Base-by-base conservation (phyloP, 1,140 invertebrate genomes). In the Popillia japonica region DNA sequence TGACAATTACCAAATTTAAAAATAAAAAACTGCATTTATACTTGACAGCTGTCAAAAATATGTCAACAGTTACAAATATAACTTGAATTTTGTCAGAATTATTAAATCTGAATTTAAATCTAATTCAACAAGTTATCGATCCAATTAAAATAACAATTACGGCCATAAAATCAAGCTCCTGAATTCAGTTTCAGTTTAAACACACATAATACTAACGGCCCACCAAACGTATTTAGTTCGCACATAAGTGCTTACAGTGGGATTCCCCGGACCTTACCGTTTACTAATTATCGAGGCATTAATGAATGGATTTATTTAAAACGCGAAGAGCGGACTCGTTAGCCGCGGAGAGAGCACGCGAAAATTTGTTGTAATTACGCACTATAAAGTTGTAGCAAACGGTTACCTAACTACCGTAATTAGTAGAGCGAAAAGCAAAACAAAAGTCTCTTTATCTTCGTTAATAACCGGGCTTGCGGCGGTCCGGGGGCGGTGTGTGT, bases 321-420 rank as follows among this genome's bases (percentile, higher is more conserved):
- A n/a, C 48, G 27, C 27, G 27, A 34, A n/a, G 14, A 55, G 14
- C 17, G 14, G 11, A 55, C 48, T 55, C 48, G 48, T 55, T 55
- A 55, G 48, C 14, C 14, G 14, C 4, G 27, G 27, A 34, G 27
- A 17, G 48, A 55, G 14, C n/a, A 55, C 48, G 48, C 14, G 11
- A 55, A n/a, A 55, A 55, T 55, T 55, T 17, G 48, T 55, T 55
- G 17, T 55, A 55, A 55, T 55, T 55, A 55, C 11, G 48, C 48
- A 55, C n/a, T 55, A 55, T 55, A 55, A 55, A 55, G 48, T 55
- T 55, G 48, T 55, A 55, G 48, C 48, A n/a, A 17, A 14, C 48
- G 14, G 42, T 44, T 44, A 44, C 9, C 14, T 44, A 44, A 9
- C 42, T 44, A 44, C 42, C 14, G 48, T n/a, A 55, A 55, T 55